A percentile compares a stretch with the other conserved stretches of the same genome.
Conservation (phyloP, 2,888 invertebrate genomes). For the Caenorhabditis sulstoni region DNA sequence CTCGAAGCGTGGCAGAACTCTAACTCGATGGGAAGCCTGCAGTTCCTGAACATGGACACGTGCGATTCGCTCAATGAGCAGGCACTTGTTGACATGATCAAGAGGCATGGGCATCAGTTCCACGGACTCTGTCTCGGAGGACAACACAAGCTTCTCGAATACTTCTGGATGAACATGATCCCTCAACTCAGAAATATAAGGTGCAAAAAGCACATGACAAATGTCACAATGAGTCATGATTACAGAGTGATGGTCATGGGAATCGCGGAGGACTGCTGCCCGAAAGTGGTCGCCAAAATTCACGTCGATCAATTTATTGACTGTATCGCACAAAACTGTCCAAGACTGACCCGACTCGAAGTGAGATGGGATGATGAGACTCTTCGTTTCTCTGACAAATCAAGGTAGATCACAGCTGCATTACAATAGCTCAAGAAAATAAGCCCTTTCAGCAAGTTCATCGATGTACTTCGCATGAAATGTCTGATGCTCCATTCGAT, state of each 20-base stretch:
- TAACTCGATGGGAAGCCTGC: slow-evolving; percentile 87
- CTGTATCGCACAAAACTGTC: slow-evolving; percentile 93
- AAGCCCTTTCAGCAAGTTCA: slow-evolving; percentile 90
- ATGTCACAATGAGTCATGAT: not conserved
- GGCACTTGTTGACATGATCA: slow-evolving; percentile 92
- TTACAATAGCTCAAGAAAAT: no score
- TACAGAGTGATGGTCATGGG: slow-evolving; percentile 95
- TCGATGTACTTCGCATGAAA: slow-evolving; percentile 95
- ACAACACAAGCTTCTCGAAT: slow-evolving; percentile 91
- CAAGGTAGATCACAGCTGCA: slow-evolving; percentile 85
- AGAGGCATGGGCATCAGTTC: slow-evolving; percentile 91
- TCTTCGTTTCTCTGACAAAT: slow-evolving; percentile 97
- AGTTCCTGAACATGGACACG: slow-evolving; percentile 93
- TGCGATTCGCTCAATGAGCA: slow-evolving; percentile 96
- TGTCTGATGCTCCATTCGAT: slow-evolving; percentile 94
- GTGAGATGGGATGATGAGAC: slow-evolving; percentile 99
- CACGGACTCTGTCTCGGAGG: slow-evolving; percentile 96
- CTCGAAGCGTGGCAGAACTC: slow-evolving; percentile 92
- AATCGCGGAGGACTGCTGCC: slow-evolving; percentile 94
- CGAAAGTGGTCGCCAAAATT: slow-evolving; percentile 89
- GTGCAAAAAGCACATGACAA: slow-evolving; percentile 83
- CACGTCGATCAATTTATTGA: slow-evolving; percentile 97
- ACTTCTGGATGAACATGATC: slow-evolving; percentile 95
- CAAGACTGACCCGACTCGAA: slow-evolving; percentile 91
- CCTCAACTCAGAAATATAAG: slow-evolving; percentile 92